phyloP scores from a whole-genome alignment of 2,113 vertebrate species.

The Pampusana beccarii region DNA sequence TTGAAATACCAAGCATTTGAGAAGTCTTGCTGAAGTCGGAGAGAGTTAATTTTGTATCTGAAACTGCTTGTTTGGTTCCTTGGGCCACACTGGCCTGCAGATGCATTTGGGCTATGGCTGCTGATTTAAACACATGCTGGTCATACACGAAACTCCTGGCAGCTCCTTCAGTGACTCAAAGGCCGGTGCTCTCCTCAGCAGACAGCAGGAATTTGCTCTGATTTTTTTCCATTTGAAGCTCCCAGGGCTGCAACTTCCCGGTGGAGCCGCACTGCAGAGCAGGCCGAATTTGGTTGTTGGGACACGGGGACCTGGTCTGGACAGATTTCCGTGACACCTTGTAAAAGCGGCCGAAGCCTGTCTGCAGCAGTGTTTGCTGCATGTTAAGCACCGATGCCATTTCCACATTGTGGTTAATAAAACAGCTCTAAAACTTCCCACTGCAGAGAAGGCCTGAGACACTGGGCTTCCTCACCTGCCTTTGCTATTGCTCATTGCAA shows the following conservation, averaged over 20 bases:
- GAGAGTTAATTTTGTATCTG: not conserved
- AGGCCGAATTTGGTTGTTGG: not conserved
- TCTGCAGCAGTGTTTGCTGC: not conserved
- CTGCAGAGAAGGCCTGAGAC: not conserved
- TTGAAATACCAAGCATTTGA: not conserved
- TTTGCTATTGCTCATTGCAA: not conserved
- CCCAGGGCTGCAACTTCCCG: rapidly evolving
- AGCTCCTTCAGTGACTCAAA: not conserved
- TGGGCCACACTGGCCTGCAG: not conserved
- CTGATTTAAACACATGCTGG: not conserved
- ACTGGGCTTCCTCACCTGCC: not conserved
- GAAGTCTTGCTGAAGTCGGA: not conserved
- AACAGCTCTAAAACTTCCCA: not conserved
- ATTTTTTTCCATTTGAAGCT: not conserved
- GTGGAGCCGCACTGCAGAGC: not conserved
- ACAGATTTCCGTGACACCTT: not conserved
- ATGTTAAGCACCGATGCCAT: not conserved
- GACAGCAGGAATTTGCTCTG: not conserved
- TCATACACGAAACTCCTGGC: not conserved
- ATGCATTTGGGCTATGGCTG: not conserved
- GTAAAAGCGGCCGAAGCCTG: not conserved
- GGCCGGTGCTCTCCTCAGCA: not conserved
- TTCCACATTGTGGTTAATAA: not conserved
- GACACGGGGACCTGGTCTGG: not conserved
- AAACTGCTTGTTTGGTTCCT: rapidly evolving